Evolutionary conservation across 1,140 invertebrate genomes (phyloP).

Genomic region (Saccostrea cuccullata): DNA sequence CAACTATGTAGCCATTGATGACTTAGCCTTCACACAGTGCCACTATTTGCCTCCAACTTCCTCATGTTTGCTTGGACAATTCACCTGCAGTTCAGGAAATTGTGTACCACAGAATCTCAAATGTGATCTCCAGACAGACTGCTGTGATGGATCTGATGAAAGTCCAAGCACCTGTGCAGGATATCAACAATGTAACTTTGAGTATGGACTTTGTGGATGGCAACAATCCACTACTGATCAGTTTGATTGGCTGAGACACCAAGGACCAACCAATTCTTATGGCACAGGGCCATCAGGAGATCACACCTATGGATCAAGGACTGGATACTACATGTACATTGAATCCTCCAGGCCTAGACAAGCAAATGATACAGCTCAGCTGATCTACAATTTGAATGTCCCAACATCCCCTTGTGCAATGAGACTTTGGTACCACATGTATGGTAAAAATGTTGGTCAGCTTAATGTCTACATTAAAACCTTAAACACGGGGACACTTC

Average conservation of each 20-base stretch:
- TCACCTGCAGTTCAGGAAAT: conserved; percentile 64
- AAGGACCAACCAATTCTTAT: conserved; percentile 63
- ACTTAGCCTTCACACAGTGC: conserved; percentile 65
- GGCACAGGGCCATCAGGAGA: conserved; percentile 71
- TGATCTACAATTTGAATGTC: conserved; percentile 53
- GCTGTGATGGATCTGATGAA: conserved; percentile 74
- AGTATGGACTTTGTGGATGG: conserved; percentile 70
- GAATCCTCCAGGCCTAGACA: conserved; percentile 69
- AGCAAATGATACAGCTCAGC: conserved; percentile 68
- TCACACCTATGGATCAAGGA: conserved; percentile 67
- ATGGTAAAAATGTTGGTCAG: conserved; percentile 79
- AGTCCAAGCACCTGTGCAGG: conserved; percentile 53
- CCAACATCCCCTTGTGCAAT: conserved; percentile 63
- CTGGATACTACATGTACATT: conserved; percentile 73
- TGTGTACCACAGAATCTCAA: conserved; percentile 64
- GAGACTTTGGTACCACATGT: conserved; percentile 88
- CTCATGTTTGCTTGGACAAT: conserved; percentile 60
- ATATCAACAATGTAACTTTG: conserved; percentile 71
- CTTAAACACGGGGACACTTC: conserved; percentile 46
- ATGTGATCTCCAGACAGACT: conserved; percentile 73
- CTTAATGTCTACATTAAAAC: conserved; percentile 67
- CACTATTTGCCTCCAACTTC: conserved; percentile 51
- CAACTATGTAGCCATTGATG: conserved; percentile 70
- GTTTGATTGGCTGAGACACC: conserved; percentile 72
- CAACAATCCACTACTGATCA: conserved; percentile 68